Evolutionary conservation across 2,888 invertebrate species (phyloP), one percentile per base, ranked within the genome.

Genomic region (Drosophila borborema): DNA sequence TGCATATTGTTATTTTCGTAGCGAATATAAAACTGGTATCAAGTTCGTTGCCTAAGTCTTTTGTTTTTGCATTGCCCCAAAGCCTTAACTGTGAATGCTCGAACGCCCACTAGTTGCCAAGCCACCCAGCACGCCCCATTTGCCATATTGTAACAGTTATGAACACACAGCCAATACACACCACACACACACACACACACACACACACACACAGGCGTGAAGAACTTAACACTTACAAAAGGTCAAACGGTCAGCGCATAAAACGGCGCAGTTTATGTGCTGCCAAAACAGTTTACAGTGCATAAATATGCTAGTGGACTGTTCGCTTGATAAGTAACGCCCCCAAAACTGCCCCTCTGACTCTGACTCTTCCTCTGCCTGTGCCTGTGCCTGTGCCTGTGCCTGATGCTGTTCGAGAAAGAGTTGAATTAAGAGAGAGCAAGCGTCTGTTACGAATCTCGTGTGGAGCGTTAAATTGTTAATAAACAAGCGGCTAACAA

Each of bases 401-500:
- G 28, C 6, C 28, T n/a, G 23, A 3, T 54, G n/a, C 38, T 20
- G 54, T 16, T 40, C 7, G 28, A 3, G 28, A 3, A 53, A 54
- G 62, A 72, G 77, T 69, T 74, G 68, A 76, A 73, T 62, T 69
- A 64, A 71, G 70, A 63, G 74, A 74, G 74, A 77, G 78, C 74
- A 74, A 66, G 58, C 61, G 56, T 70, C 53, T 65, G 63, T 41
- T 65, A 58, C 65, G 64, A 61, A 60, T 72, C 59, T 64, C 61
- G 56, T 78, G 74, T 73, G 72, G 77, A 88, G 81, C 90, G 90
- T 83, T 90, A 91, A 90, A 90, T 90, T 91, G 90, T 90, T 90
- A 86, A 90, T 91, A 90, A 91, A 89, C 89, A 84, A 82, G 86
- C 85, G 77, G 66, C 78, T 86, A 86, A 89, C 89, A 89, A 87